Evolutionary conservation across 2,797 vertebrate species (phyloP).

Genomic region (Ispidina lecontei): DNA sequence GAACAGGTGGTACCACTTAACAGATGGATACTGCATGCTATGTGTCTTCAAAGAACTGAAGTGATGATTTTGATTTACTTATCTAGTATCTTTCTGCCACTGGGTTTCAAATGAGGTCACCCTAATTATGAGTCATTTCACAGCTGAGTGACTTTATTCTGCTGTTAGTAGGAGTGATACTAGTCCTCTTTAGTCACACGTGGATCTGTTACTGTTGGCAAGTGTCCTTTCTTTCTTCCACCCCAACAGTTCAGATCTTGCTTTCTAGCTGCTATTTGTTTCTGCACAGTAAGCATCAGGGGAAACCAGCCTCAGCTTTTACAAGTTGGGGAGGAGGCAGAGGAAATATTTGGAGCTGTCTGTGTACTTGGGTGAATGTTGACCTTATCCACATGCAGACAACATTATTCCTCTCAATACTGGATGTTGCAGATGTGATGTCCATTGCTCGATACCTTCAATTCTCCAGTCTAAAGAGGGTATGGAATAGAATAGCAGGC

Average conservation of each 20-base stretch:
- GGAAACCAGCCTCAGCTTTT: not conserved
- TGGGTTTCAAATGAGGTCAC: constrained; percentile 45
- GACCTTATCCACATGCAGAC: not conserved
- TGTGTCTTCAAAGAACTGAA: constrained; percentile 51
- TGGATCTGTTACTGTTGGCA: not conserved
- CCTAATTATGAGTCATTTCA: constrained; percentile 58
- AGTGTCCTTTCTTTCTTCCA: constrained; percentile 34
- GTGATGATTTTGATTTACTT: constrained; percentile 58
- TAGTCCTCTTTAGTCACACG: not conserved
- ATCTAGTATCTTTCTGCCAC: constrained; percentile 21
- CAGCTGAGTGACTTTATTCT: constrained; percentile 48
- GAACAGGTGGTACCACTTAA: constrained; percentile 42
- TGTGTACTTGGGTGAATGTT: not conserved
- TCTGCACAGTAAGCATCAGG: not conserved
- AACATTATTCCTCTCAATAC: not conserved
- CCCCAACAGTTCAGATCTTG: not conserved
- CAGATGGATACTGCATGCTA: constrained; percentile 52
- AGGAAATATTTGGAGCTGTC: not conserved
- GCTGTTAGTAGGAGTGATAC: constrained; percentile 5
- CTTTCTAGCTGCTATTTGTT: not conserved
- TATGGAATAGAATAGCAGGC: not conserved
- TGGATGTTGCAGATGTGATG: not conserved
- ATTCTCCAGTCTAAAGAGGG: not conserved
- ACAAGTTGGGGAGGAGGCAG: not conserved
- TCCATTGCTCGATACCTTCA: not conserved